A percentile compares a stretch with the other conserved stretches of the same genome.
These are phyloP conservation scores for Etheostoma spectabile DNA, from an alignment of 2,113 vertebrate species.

Conservation along the genomic window DNA sequence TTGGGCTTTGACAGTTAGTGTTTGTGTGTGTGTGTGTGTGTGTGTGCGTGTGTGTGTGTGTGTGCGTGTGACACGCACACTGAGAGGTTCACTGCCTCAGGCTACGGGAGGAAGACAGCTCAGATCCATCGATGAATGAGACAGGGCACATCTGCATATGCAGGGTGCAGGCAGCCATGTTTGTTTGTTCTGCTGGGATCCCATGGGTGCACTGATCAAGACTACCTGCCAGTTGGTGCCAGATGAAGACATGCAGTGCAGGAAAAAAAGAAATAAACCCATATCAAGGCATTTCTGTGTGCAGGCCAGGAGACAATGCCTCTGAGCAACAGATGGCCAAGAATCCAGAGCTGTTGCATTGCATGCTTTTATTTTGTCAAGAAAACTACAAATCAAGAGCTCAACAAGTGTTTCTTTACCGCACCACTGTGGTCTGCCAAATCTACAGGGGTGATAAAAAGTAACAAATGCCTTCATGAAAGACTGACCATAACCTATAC, in stretches of 20 bases:
- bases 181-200: constrained; percentile 63
- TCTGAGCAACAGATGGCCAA: constrained; percentile 43
- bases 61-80: constrained; percentile 31
- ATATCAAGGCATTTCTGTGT: constrained; percentile 8
- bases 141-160: constrained; percentile 67
- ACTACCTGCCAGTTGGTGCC: constrained; percentile 56
- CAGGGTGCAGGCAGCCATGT: constrained; percentile 33
- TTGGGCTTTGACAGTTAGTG: constrained; percentile 57
- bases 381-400: background rate
- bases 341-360: background rate
- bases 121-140: constrained; percentile 58
- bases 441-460: background rate
- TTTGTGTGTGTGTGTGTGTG: constrained; percentile 20
- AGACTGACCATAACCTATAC: background rate
- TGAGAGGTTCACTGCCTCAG: constrained; percentile 64
- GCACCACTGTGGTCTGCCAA: background rate
- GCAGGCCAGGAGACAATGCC: background rate
- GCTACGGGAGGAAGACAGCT: constrained; percentile 58
- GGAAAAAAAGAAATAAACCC: background rate
- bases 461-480: background rate
- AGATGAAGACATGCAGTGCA: constrained; percentile 53
- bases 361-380: constrained; percentile 1
- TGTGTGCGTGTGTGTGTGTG: too few species aligned
- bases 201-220: constrained; percentile 63
- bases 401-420: background rate